Percentiles rank a stretch among this genome's conserved stretches.
Conservation (phyloP, 1,140 invertebrate species). For the Ylistrum balloti region DNA sequence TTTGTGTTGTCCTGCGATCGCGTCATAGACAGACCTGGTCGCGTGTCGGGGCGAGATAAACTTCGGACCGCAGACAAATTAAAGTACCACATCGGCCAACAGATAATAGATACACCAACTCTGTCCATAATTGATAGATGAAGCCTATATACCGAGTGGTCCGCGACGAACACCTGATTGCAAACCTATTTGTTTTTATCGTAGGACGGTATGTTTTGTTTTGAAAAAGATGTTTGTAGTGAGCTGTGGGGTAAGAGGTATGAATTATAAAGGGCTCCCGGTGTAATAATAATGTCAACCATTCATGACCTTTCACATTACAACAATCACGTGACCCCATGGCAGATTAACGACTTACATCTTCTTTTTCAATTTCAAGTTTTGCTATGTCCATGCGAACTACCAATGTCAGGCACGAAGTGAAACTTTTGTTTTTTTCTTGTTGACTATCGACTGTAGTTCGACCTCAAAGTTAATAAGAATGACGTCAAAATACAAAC, state of each 20-base stretch:
- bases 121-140: conserved; percentile 8
- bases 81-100: neutral
- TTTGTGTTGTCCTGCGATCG: neutral
- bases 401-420: neutral
- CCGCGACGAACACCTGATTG: neutral
- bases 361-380: neutral
- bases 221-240: neutral
- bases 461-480: too few relatives aligned
- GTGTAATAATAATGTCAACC: neutral
- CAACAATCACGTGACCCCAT: neutral
- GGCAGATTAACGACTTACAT: neutral
- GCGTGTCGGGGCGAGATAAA: conserved; percentile 14
- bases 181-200: neutral
- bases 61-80: conserved; percentile 32
- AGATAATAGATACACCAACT: neutral
- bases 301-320: neutral
- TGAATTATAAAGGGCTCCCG: neutral
- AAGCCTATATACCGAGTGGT: conserved; percentile 1
- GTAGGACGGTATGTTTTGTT: neutral
- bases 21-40: too few relatives aligned
- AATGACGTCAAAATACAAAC: too few relatives aligned
- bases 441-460: too few relatives aligned
- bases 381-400: neutral
- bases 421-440: neutral
- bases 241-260: neutral